phyloP scores from a whole-genome alignment of 1,140 invertebrate species.

The Drosophila auraria region DNA sequence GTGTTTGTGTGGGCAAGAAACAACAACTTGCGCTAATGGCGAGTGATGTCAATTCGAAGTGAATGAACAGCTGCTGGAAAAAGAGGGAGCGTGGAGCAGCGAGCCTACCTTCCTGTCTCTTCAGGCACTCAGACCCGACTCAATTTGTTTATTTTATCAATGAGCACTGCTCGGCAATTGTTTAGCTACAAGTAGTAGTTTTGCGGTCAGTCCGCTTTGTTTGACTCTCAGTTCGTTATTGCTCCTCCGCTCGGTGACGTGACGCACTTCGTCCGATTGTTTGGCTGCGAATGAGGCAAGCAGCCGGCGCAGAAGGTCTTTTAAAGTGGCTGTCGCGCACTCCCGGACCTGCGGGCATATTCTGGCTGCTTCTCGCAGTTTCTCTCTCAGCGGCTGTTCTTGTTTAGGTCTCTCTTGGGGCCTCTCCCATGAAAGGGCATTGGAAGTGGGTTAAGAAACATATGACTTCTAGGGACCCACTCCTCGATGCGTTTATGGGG shows the following conservation, averaged over 20 bases:
- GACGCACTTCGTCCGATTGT: constrained; percentile 43
- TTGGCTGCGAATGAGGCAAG: constrained; percentile 56
- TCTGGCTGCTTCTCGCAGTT: constrained; percentile 44
- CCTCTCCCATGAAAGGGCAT: constrained; percentile 9
- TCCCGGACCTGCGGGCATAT: constrained; percentile 22
- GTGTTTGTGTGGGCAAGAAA: constrained; percentile 45
- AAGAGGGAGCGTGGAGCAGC: not conserved
- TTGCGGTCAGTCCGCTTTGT: constrained; percentile 4
- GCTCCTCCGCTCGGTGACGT: constrained; percentile 24
- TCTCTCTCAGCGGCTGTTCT: constrained; percentile 15
- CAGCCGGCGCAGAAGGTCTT: constrained; percentile 35
- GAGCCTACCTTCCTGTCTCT: constrained; percentile 18
- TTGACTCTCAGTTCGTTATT: not conserved
- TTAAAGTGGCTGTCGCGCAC: constrained; percentile 53
- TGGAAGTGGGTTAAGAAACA: too few relatives aligned
- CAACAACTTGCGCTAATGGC: constrained; percentile 46
- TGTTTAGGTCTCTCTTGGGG: constrained; percentile 7
- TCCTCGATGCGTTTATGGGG: not conserved
- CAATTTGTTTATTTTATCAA: constrained; percentile 47
- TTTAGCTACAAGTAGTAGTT: constrained; percentile 21
- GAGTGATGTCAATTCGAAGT: constrained; percentile 71
- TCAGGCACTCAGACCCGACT: constrained; percentile 10
- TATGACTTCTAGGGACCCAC: not conserved
- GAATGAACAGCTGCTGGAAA: constrained; percentile 51
- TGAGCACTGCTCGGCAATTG: constrained; percentile 28